Conservation (phyloP, 2,113 vertebrate species). For the Anas platyrhynchos region DNA sequence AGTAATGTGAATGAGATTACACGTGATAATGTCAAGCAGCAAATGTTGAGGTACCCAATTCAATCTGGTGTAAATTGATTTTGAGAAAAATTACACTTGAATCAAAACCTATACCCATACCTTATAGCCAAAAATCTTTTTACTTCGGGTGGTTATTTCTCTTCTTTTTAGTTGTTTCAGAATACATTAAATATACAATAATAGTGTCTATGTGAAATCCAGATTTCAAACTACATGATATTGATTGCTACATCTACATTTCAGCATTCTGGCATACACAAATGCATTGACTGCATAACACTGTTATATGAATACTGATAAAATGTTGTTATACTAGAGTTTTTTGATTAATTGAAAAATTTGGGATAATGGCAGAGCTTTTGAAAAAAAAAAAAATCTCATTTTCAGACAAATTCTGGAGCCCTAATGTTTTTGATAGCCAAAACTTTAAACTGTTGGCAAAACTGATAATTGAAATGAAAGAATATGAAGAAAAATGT, state of each 20-base stretch:
- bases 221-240: not conserved
- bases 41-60: not conserved
- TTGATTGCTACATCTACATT: not conserved
- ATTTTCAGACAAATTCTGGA: not conserved
- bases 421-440: not conserved
- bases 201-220: not conserved
- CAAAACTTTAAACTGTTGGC: not conserved
- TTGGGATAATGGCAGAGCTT: not conserved
- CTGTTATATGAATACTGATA: not conserved
- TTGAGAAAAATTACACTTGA: not conserved
- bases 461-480: not conserved
- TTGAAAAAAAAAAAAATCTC: not conserved
- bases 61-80: not conserved
- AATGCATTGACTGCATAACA: not conserved
- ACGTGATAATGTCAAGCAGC: constrained; percentile 2
- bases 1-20: not conserved
- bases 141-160: not conserved
- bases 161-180: not conserved
- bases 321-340: not conserved
- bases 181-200: not conserved
- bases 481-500: not conserved
- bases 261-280: not conserved
- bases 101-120: not conserved
- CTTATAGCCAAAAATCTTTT: not conserved
- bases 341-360: not conserved